Base-by-base conservation (phyloP, 1,140 invertebrate genomes). In the Cheumatopsyche charites region DNA sequence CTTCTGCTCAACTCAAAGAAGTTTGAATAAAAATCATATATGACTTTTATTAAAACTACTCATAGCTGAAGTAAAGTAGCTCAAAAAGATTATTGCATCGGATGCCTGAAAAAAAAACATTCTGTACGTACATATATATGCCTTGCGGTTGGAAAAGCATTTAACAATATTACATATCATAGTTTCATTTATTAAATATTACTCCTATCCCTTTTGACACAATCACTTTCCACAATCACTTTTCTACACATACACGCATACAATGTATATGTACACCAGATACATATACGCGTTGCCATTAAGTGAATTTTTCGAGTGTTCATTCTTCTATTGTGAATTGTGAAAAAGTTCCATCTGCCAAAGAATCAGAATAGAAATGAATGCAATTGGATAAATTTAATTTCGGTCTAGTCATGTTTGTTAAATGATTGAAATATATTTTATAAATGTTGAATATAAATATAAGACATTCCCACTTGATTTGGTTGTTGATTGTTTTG, bases 361-460 rank as follows among this genome's bases (percentile, higher is more conserved):
- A 36, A 36, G 9, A 36, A 36, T 36, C 29, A 36, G 9, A 9
- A 36, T 36, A 52, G 15, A 52, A 52, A 52, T 52, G 47, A 7
- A 52, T 17, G 19, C 47, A 7, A 17, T 52, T 7, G 19, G 19
- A 15, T 52, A 68, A 68, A 70, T 65, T 73, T 70, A 58, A 66
- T 73, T 73, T 73, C 58, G 69, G 72, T 73, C 72, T 73, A 73
- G 72, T 73, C 72, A 73, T 73, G 67, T 49, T 72, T 73, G 72
- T 73, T 73, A 73, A 36, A 73, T 68, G 52, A 26, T 73, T 63
- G 68, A 67, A 65, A 70, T 73, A 73, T 73, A 73, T 73, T 73
- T 73, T 73, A 73, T 73, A 69, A 73, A 73, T 69, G 67, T 73
- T 73, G 67, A 73, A 45, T 69, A 69, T 73, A 73, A 52, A 69